Percentiles rank a stretch among this genome's conserved stretches.
phyloP scores from a whole-genome alignment of 2,113 vertebrate genomes.

The Geococcyx californianus region DNA sequence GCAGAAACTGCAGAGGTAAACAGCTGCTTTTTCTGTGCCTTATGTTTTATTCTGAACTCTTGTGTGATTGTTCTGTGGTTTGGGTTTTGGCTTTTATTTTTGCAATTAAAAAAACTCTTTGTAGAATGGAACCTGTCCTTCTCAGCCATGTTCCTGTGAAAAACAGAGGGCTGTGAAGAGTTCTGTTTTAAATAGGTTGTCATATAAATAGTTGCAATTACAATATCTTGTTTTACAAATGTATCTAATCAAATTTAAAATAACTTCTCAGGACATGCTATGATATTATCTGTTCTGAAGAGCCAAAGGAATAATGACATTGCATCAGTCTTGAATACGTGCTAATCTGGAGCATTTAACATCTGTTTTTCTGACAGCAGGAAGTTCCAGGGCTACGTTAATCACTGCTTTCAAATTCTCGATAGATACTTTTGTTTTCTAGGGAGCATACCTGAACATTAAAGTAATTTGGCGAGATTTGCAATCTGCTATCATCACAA shows the following conservation, averaged over 20 bases:
- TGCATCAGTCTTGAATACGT: background rate
- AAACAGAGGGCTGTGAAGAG: slow-evolving; percentile 51
- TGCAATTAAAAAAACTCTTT: slow-evolving; percentile 1
- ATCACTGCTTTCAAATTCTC: slow-evolving; percentile 74
- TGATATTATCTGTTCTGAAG: slow-evolving; percentile 18
- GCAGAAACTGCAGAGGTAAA: accelerated
- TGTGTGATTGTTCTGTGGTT: background rate
- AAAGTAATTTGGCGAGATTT: slow-evolving; percentile 28
- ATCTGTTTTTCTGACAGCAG: background rate
- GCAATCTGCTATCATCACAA: background rate
- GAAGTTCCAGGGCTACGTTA: slow-evolving; percentile 75
- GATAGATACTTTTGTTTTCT: slow-evolving; percentile 1
- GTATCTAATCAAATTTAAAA: slow-evolving; percentile 50
- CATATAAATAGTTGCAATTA: slow-evolving; percentile 56
- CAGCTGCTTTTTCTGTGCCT: accelerated
- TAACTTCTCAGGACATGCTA: slow-evolving; percentile 35
- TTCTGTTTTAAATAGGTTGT: slow-evolving; percentile 62
- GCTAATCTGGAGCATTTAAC: slow-evolving; percentile 21
- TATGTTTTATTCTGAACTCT: background rate
- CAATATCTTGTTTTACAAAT: slow-evolving; percentile 54
- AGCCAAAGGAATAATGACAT: background rate
- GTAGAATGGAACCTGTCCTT: slow-evolving; percentile 30
- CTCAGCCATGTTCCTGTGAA: slow-evolving; percentile 42
- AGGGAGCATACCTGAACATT: background rate
- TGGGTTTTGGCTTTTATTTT: background rate